Evolutionary conservation across 2,888 invertebrate species (phyloP), one percentile per base, ranked within the genome.

Genomic region (Diarsia rubi): DNA sequence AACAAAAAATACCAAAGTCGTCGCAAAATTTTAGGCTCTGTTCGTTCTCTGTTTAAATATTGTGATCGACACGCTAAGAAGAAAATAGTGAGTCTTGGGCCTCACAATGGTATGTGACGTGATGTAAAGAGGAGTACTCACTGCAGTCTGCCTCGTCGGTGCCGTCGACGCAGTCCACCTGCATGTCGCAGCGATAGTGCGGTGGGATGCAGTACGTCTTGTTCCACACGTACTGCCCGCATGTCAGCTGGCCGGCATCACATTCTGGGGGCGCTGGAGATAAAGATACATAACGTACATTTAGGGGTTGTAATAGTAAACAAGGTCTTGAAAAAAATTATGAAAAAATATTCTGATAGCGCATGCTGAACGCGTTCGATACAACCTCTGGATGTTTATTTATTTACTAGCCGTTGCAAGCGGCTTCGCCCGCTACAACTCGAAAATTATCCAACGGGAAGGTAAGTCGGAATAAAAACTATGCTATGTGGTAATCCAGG

Each of bases 91-190:
- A 37, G 4, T 37, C n/a, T 3, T 52, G 11, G 11, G 52, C n/a
- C 6, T 37, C 8, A 8, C 4, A 4, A 31, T 0, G 1, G 8
- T 8, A 37, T 19, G 59, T 27, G 31, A 14, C 31, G 31, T 44
- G n/a, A 57, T 31, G n/a, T 65, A 81, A 83, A 54, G 75, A 16
- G 16, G 19, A 31, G 70, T 92, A 98, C 99, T 98, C 96, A 99
- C 99, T 98, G 97, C 99, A 99, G 93, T 98, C 98, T 19, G 98
- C 98, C 96, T 99, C 99, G 95, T 99, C 99, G 54, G 98, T 98
- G 85, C 99, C 99, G 93, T 99, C 99, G 80, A 98, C 98, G 94
- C 99, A 99, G 97, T 99, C 99, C 52, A 98, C 98, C 85, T 98
- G 98, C 98, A 98, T 99, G 97, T 99, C 99, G 97, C 99, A 99